These are phyloP conservation scores for Troides oblongomaculatus DNA, from an alignment of 2,888 invertebrate genomes.

Conservation along the genomic window DNA sequence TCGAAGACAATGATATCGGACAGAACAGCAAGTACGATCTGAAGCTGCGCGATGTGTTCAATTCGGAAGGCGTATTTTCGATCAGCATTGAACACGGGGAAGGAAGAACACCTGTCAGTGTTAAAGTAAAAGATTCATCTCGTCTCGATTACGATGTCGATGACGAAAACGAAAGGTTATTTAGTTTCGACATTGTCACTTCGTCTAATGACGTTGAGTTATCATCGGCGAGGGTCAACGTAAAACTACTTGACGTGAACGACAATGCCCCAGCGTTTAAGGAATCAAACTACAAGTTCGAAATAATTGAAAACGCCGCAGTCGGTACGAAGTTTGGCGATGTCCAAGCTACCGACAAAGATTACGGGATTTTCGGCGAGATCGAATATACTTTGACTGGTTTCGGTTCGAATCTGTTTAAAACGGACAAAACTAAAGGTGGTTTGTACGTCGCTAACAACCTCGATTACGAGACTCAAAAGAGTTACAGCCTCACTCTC, in stretches of 20 bases:
- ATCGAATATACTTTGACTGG: constrained; percentile 88
- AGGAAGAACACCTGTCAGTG: constrained; percentile 86
- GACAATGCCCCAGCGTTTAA: constrained; percentile 88
- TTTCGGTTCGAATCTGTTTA: constrained; percentile 88
- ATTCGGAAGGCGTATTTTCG: constrained; percentile 80
- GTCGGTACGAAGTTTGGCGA: constrained; percentile 82
- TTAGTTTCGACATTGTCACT: constrained; percentile 85
- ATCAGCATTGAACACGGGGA: constrained; percentile 84
- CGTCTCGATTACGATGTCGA: constrained; percentile 86
- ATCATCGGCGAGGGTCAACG: constrained; percentile 81
- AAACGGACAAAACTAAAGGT: constrained; percentile 83
- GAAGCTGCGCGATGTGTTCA: constrained; percentile 79
- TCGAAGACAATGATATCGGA: constrained; percentile 86
- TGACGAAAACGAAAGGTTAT: constrained; percentile 77
- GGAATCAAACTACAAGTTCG: constrained; percentile 81
- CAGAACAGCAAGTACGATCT: constrained; percentile 86
- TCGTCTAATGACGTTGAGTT: constrained; percentile 77
- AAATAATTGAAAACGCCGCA: constrained; percentile 83
- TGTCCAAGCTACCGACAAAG: constrained; percentile 85
- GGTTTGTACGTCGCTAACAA: constrained; percentile 82
- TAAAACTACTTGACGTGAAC: constrained; percentile 86
- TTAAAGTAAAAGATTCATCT: constrained; percentile 83
- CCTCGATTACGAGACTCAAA: constrained; percentile 89
- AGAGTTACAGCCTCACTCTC: constrained; percentile 88
- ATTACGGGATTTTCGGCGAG: constrained; percentile 85